phyloP scores from a whole-genome alignment of 1,140 invertebrate species.

The Calliphora vicina region DNA sequence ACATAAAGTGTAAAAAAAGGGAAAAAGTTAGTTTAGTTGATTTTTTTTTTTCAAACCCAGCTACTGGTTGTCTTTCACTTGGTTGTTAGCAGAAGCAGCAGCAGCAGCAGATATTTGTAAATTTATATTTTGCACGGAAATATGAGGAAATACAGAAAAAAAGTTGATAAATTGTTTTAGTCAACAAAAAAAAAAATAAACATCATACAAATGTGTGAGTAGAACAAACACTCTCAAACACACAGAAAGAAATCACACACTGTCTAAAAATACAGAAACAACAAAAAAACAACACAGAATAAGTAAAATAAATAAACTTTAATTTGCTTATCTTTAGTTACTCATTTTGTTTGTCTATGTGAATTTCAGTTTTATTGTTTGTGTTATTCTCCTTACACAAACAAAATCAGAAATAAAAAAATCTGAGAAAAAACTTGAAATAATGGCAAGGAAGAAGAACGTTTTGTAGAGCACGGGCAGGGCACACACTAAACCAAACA shows the following conservation, averaged over 20 bases:
- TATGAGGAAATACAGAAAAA: slow-evolving; percentile 2
- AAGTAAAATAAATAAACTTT: not conserved
- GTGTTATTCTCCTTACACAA: not conserved
- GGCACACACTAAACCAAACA: not conserved
- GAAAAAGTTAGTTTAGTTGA: not conserved
- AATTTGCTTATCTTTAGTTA: slow-evolving; percentile 22
- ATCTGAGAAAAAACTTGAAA: not conserved
- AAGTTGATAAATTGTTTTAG: slow-evolving; percentile 15
- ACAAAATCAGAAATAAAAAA: not conserved
- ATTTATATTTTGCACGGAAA: slow-evolving; percentile 7
- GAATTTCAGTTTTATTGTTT: not conserved
- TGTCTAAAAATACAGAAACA: not conserved
- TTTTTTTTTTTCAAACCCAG: not conserved
- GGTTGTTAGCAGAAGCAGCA: not conserved
- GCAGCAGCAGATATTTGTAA: not conserved
- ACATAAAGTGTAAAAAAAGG: not conserved
- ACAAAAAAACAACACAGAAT: not conserved
- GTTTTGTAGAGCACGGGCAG: not conserved
- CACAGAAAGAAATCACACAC: not conserved
- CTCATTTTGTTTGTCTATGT: slow-evolving; percentile 22
- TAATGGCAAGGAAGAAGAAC: not conserved
- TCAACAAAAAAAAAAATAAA: not conserved
- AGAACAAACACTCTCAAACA: no score
- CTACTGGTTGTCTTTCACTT: not conserved
- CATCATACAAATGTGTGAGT: not conserved